phyloP scores from a whole-genome alignment of 1,140 invertebrate species.

The Muscidifurax raptorellus region DNA sequence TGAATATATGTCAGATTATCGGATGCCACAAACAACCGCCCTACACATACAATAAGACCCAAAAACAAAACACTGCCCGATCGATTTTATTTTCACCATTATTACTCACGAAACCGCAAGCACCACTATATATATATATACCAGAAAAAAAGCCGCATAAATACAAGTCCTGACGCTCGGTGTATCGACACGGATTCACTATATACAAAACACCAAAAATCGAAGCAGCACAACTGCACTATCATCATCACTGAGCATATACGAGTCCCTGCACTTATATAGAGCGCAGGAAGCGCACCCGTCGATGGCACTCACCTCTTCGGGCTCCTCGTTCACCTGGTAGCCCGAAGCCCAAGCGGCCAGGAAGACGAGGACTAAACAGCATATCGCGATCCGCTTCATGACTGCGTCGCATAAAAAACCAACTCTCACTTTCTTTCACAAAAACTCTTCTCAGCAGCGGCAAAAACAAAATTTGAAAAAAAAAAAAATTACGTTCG shows the following conservation, averaged over 20 bases:
- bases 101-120: background rate
- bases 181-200: no score
- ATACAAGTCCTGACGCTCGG: background rate
- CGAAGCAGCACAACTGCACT: conserved; percentile 24
- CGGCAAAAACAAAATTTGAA: background rate
- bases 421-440: background rate
- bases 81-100: background rate
- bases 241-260: conserved; percentile 25
- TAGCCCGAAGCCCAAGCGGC: conserved; percentile 18
- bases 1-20: no score
- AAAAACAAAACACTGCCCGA: no score
- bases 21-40: no score
- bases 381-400: conserved; percentile 39
- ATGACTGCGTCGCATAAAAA: conserved; percentile 42
- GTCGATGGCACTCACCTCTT: conserved; percentile 40
- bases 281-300: background rate
- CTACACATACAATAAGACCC: no score
- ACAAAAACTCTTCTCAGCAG: no score
- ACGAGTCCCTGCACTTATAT: background rate
- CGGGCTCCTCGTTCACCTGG: conserved; percentile 38
- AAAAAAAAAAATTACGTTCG: background rate
- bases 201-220: background rate
- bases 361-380: conserved; percentile 24
- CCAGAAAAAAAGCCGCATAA: background rate
- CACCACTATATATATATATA: no score